Evolutionary conservation across 2,888 invertebrate species (phyloP), one percentile per base, ranked within the genome.

Genomic region (Machimus rusticus): DNA sequence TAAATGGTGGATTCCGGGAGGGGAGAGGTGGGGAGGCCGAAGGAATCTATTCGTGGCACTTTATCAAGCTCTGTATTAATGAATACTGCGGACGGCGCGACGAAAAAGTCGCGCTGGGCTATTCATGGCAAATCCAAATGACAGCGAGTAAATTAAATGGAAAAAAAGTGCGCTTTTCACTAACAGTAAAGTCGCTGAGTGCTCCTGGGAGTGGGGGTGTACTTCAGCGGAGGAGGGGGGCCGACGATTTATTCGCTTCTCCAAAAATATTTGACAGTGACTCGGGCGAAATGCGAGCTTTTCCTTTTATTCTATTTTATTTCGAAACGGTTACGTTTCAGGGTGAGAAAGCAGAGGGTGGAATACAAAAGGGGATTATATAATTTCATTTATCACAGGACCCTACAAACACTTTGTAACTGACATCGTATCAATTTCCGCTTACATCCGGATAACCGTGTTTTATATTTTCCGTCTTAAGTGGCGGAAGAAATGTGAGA

Each of bases 101-200:
- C 28, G 66, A 86, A 76, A 76, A 76, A 86, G 76, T 76, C 78
- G 31, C 57, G 31, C 28, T 23, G 28, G 39, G 66, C 55, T 76
- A 82, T 82, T 82, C 82, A 82, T 66, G 82, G 82, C 66, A 39
- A 57, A 55, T 66, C 57, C 82, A 66, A 82, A 82, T 34, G 82
- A 82, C 55, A 82, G 55, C 57, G 57, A 66, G 82, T 82, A 82
- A 82, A 82, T 82, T 82, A 82, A 82, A 82, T 82, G 82, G 82
- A 82, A 82, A 82, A 82, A 51, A 82, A 28, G 51, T n/a, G 82
- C 82, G 46, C 51, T 82, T 82, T 78, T 37, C 79, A 82, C 82
- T 82, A 82, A 82, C 55, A 55, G 82, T 51, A 14, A 66, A 43
- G 43, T n/a, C 51, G 55, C 81, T 39, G 76, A 82, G 31, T 57